phyloP scores from a whole-genome alignment of 2,888 invertebrate genomes.

The Amiota mariae region DNA sequence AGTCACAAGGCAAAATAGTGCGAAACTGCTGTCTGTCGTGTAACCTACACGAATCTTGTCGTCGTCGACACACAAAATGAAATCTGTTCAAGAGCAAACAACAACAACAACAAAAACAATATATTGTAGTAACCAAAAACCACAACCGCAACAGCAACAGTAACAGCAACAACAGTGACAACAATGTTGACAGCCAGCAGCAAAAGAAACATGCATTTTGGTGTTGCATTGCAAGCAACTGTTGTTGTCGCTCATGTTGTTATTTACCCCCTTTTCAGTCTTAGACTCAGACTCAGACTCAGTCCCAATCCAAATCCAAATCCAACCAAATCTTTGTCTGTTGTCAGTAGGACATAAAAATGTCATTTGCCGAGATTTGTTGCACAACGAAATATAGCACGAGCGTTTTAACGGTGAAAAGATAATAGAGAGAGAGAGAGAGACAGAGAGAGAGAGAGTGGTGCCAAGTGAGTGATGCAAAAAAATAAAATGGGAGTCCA shows the following conservation, averaged over 20 bases:
- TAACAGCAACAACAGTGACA: background rate
- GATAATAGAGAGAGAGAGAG: background rate
- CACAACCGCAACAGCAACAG: background rate
- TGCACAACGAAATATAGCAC: conserved; percentile 18
- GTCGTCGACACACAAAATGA: conserved; percentile 1
- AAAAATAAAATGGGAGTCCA: background rate
- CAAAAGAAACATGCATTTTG: conserved; percentile 17
- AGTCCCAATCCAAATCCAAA: background rate
- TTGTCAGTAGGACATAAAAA: conserved; percentile 27
- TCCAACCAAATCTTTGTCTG: background rate
- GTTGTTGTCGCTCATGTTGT: conserved; percentile 13
- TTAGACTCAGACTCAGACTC: background rate
- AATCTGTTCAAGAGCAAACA: background rate
- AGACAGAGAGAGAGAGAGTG: background rate
- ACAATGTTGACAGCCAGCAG: conserved; percentile 19
- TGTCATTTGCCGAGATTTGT: conserved; percentile 27
- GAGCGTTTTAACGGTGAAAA: conserved; percentile 24
- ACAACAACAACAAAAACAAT: conserved; percentile 1
- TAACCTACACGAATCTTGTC: conserved; percentile 23
- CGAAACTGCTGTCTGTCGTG: conserved; percentile 16
- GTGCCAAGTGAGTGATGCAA: background rate
- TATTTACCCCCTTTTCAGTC: background rate
- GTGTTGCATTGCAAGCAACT: conserved; percentile 23
- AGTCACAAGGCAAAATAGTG: conserved; percentile 12
- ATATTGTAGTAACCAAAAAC: background rate